Conservation (phyloP, 2,113 vertebrate species). For the Crypturellus undulatus region DNA sequence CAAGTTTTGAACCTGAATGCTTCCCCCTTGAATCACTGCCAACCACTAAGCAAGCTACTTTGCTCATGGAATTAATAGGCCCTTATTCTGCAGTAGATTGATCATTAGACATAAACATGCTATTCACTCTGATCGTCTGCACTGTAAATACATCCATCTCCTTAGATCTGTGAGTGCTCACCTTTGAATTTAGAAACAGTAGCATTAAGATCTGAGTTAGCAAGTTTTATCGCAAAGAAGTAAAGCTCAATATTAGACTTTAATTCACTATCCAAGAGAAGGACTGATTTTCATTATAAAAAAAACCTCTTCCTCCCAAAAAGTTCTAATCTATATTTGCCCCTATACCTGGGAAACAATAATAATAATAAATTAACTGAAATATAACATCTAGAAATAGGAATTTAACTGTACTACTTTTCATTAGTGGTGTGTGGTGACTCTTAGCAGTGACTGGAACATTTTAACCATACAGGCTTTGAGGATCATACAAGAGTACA, state of each 20-base stretch:
- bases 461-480: not conserved
- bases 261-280: not conserved
- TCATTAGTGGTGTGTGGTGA: not conserved
- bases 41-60: not conserved
- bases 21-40: not conserved
- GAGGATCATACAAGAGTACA: not conserved
- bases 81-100: not conserved
- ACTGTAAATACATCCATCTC: not conserved
- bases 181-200: not conserved
- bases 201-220: not conserved
- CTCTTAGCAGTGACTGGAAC: not conserved
- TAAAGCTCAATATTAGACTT: not conserved
- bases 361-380: not conserved
- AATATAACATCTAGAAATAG: not conserved
- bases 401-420: accelerated
- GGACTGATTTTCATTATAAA: not conserved
- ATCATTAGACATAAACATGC: not conserved
- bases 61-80: not conserved
- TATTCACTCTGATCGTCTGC: not conserved
- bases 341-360: not conserved
- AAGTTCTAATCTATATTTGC: not conserved
- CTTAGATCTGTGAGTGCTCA: not conserved
- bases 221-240: not conserved
- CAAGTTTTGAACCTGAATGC: not conserved
- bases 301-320: accelerated